Base-by-base conservation (phyloP, 2,113 vertebrate species). In the Brachyhypopomus occidentalis region DNA sequence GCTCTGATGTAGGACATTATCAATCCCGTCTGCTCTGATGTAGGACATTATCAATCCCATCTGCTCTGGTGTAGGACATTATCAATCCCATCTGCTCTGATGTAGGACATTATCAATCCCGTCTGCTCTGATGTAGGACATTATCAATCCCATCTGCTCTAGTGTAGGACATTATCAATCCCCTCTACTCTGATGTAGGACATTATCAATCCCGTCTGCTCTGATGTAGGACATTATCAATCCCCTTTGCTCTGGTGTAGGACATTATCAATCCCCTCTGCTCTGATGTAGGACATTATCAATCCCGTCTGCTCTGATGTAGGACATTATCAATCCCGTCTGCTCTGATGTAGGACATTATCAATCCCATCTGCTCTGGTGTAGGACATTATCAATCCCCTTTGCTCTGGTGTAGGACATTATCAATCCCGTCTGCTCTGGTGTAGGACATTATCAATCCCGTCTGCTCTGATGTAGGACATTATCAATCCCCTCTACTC, bases 311-410 rank as follows among this genome's bases (percentile, higher is more conserved):
- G 1, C 9, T 52, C 12, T 12, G 9, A n/a, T 14, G 30, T 1
- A 30, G 30, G 30, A 30, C 45, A n/a, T n/a, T n/a, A n/a, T 81
- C 48, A 72, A 67, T 66, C 30, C 22, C 60, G 75, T 67, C 45
- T 52, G 1, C 9, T 52, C 12, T 12, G 9, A n/a, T 14, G 30
- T 1, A 30, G 30, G 30, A 30, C 45, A n/a, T n/a, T n/a, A n/a
- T 81, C 48, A 72, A 67, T 66, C 30, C 22, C 60, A 75, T 67
- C 45, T 52, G 1, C 9, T 52, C 12, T 12, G n/a, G 9, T 14
- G 30, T 1, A 30, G 30, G 30, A 30, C 45, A n/a, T n/a, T n/a
- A n/a, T n/a, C n/a, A n/a, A n/a, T n/a, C n/a, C n/a, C n/a, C n/a
- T n/a, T n/a, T n/a, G 12, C 45, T 11, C 12, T 52, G 45, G 1